phyloP scores from a whole-genome alignment of 2,888 invertebrate genomes.

The Epinotia bilunana region DNA sequence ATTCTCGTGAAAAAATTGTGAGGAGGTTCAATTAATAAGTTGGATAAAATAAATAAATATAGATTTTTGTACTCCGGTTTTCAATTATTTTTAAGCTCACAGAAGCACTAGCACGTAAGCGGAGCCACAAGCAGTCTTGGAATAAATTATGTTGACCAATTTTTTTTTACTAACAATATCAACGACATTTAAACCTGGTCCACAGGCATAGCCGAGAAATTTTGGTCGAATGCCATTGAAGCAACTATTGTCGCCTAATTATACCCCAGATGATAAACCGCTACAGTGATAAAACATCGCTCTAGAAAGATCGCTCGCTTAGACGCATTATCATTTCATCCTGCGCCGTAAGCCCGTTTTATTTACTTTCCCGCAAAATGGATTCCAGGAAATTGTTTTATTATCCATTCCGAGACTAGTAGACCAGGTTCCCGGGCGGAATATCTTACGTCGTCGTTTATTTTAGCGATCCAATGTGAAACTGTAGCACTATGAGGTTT shows the following conservation, averaged over 20 bases:
- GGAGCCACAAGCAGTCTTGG: too few relatives aligned
- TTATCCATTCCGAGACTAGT: slow-evolving; percentile 24
- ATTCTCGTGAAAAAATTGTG: too few relatives aligned
- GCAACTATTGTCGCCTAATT: background rate
- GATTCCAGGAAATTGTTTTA: slow-evolving; percentile 34
- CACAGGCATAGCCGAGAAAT: too few relatives aligned
- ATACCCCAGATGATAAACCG: background rate
- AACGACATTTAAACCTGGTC: too few relatives aligned
- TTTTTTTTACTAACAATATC: too few relatives aligned
- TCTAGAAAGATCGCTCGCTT: background rate
- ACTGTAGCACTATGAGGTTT: background rate
- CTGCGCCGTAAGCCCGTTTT: slow-evolving; percentile 19
- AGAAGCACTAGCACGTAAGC: too few relatives aligned
- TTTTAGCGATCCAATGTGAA: background rate
- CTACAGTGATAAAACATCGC: background rate
- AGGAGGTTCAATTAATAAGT: too few relatives aligned
- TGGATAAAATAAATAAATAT: too few relatives aligned
- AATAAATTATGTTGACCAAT: too few relatives aligned
- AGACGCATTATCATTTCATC: slow-evolving; percentile 21
- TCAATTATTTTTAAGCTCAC: too few relatives aligned
- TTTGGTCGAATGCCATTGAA: too few relatives aligned
- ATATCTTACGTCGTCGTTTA: background rate
- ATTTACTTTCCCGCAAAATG: slow-evolving; percentile 30
- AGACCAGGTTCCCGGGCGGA: background rate
- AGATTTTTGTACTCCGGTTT: too few relatives aligned